A percentile compares a stretch with the other conserved stretches of the same genome.
phyloP scores from a whole-genome alignment of 2,113 vertebrate genomes.

The Eclectus roratus region DNA sequence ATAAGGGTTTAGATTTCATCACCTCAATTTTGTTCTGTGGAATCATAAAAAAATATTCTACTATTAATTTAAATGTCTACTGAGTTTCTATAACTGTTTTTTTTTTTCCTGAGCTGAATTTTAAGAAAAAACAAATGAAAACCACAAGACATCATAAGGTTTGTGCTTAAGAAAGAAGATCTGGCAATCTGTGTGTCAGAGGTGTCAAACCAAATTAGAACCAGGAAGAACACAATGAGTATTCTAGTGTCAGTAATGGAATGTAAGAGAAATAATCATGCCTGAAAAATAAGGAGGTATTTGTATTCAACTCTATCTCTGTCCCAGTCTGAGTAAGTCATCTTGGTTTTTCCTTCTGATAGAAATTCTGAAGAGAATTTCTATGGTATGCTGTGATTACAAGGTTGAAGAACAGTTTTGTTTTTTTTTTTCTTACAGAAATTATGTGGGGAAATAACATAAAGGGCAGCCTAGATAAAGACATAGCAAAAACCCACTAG shows the following conservation, averaged over 20 bases:
- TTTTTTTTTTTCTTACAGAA: background rate
- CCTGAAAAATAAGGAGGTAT: background rate
- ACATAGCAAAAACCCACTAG: background rate
- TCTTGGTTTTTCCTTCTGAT: background rate
- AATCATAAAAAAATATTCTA: background rate
- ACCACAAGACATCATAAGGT: background rate
- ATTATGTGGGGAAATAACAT: background rate
- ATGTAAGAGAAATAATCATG: background rate
- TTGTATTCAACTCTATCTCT: background rate
- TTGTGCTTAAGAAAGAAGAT: background rate
- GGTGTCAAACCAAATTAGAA: background rate
- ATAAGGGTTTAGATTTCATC: background rate
- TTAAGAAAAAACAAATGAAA: background rate
- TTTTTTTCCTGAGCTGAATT: background rate
- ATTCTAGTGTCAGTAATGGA: background rate
- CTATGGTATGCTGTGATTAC: background rate
- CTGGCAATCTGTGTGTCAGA: background rate
- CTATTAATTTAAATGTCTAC: background rate
- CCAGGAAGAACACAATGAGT: background rate
- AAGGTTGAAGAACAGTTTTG: background rate
- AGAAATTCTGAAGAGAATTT: background rate
- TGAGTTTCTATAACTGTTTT: background rate
- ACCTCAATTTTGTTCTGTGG: background rate
- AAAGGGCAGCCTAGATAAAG: background rate
- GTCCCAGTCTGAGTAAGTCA: background rate